These are phyloP conservation scores for Polydesmus complanatus DNA, from an alignment of 2,888 invertebrate genomes.

Conservation along the genomic window DNA sequence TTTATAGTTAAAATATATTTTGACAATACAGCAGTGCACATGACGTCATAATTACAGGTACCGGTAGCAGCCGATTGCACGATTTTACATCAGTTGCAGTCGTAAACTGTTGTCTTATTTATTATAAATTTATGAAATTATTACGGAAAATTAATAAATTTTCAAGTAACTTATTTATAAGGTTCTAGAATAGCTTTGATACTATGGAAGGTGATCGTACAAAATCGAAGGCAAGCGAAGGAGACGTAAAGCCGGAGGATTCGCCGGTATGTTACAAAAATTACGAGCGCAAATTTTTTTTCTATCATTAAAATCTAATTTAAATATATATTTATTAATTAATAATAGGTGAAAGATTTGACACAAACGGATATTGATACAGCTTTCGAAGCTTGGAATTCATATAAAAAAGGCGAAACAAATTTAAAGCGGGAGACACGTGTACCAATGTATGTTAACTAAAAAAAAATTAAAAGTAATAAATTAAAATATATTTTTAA, in stretches of 20 bases:
- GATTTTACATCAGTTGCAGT: no score
- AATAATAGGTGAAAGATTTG: not conserved
- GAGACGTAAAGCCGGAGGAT: no score
- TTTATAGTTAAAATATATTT: no score
- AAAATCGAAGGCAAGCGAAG: not conserved
- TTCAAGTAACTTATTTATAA: no score
- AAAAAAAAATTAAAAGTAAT: not conserved
- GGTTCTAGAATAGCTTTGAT: no score
- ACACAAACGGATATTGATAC: not conserved
- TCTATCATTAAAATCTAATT: not conserved
- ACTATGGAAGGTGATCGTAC: not conserved
- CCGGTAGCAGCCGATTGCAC: no score
- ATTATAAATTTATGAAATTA: no score
- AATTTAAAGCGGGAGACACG: not conserved
- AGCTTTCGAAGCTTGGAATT: not conserved
- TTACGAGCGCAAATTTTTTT: not conserved
- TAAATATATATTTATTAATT: not conserved
- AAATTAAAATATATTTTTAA: not conserved
- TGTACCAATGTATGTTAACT: not conserved
- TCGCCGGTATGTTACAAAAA: not conserved
- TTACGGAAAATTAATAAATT: no score
- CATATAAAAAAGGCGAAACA: not conserved
- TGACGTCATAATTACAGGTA: no score
- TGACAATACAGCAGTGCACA: no score
- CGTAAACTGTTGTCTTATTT: no score